These are phyloP conservation scores for Hypsibius dujardini DNA, from an alignment of 1,140 invertebrate species.

Conservation along the genomic window DNA sequence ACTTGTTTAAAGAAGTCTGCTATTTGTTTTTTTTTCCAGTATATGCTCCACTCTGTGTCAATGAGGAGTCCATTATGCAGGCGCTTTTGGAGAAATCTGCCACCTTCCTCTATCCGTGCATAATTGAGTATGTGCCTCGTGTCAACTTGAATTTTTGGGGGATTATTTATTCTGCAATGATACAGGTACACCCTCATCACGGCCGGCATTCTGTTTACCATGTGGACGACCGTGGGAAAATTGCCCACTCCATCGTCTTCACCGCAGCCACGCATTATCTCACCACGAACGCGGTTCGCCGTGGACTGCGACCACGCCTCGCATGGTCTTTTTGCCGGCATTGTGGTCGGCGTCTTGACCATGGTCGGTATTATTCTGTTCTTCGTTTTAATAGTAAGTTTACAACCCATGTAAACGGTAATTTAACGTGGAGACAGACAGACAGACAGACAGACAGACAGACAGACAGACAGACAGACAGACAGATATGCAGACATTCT, in stretches of 20 bases:
- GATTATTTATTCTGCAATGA: neutral
- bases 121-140: neutral
- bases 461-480: too few species aligned
- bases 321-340: neutral
- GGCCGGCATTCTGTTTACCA: neutral
- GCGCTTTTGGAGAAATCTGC: neutral
- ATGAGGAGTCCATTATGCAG: neutral
- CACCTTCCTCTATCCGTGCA: neutral
- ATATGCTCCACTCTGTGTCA: neutral
- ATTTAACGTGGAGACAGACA: too few species aligned
- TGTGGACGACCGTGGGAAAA: neutral
- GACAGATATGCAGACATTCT: too few species aligned
- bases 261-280: too few species aligned
- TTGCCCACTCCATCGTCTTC: too few species aligned
- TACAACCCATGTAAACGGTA: too few species aligned
- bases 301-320: neutral
- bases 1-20: too few species aligned
- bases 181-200: neutral
- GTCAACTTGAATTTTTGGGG: neutral
- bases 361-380: neutral
- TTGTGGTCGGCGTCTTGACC: neutral
- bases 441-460: too few species aligned
- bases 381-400: too few species aligned
- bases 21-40: too few species aligned
- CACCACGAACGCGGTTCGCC: too few species aligned